A percentile compares a stretch with the other conserved stretches of the same genome.
These are phyloP conservation scores for Dasypolia templi DNA, from an alignment of 2,888 invertebrate genomes.

Conservation along the genomic window DNA sequence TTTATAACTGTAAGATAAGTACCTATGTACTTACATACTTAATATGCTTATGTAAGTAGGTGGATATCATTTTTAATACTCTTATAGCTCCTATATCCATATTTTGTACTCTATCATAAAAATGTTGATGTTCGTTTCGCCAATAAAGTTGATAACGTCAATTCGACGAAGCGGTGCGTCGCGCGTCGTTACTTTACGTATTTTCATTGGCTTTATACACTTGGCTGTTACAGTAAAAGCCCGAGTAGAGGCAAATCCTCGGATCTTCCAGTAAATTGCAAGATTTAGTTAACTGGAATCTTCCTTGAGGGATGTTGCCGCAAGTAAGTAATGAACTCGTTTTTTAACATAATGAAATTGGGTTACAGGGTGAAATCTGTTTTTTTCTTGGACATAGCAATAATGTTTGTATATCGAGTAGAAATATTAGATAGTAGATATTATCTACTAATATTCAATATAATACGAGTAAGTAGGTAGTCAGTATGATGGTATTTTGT, in stretches of 20 bases:
- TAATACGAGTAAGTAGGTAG: no score
- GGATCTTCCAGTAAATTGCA: conserved; percentile 1
- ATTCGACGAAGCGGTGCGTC: conserved; percentile 60
- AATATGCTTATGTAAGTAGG: conserved; percentile 13
- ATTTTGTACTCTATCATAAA: conserved; percentile 60
- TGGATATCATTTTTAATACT: conserved; percentile 13
- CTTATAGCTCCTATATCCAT: conserved; percentile 40
- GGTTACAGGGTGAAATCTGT: neutral
- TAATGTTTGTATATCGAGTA: neutral
- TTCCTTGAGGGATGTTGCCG: neutral
- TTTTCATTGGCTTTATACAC: conserved; percentile 46
- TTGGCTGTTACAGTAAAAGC: conserved; percentile 34
- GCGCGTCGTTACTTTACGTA: conserved; percentile 57
- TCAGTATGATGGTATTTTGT: neutral
- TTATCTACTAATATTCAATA: no score
- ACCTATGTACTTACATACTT: neutral
- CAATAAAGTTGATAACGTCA: conserved; percentile 60
- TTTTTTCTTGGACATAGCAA: neutral
- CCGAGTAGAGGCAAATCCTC: neutral
- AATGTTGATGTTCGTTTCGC: conserved; percentile 50
- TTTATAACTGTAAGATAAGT: conserved; percentile 6
- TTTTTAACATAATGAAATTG: neutral
- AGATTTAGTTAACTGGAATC: neutral
- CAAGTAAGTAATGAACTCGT: neutral
- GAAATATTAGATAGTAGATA: no score